phyloP scores from a whole-genome alignment of 2,888 invertebrate species.

The Drosophila setosimentum region DNA sequence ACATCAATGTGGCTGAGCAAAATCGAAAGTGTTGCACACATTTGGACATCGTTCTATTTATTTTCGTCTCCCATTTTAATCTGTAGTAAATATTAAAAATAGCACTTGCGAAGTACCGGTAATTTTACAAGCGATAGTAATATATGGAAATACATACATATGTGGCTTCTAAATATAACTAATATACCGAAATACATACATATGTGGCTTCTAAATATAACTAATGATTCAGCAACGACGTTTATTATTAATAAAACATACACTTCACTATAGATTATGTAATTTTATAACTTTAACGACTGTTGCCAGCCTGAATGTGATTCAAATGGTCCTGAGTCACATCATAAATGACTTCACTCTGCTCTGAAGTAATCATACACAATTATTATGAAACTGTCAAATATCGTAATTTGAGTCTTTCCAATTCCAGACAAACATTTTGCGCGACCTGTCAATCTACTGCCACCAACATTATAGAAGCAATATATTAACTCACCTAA shows the following conservation, averaged over 20 bases:
- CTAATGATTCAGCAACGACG: neutral
- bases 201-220: too few relatives aligned
- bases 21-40: slow-evolving; percentile 53
- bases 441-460: neutral
- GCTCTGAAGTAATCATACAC: neutral
- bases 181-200: too few relatives aligned
- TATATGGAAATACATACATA: too few relatives aligned
- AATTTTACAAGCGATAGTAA: neutral
- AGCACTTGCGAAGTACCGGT: neutral
- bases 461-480: neutral
- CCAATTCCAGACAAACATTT: slow-evolving; percentile 8
- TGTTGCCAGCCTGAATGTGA: too few relatives aligned
- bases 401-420: neutral
- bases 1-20: slow-evolving; percentile 22
- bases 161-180: too few relatives aligned
- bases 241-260: neutral
- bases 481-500: neutral
- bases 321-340: too few relatives aligned
- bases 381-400: slow-evolving; percentile 1
- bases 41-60: neutral
- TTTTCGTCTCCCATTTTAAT: neutral
- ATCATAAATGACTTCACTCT: neutral
- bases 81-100: neutral
- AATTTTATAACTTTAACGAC: too few relatives aligned
- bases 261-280: neutral